A percentile compares a stretch with the other conserved stretches of the same genome.
These are phyloP conservation scores for Pomatostomus ruficeps DNA, from an alignment of 2,113 vertebrate genomes.

Conservation along the genomic window DNA sequence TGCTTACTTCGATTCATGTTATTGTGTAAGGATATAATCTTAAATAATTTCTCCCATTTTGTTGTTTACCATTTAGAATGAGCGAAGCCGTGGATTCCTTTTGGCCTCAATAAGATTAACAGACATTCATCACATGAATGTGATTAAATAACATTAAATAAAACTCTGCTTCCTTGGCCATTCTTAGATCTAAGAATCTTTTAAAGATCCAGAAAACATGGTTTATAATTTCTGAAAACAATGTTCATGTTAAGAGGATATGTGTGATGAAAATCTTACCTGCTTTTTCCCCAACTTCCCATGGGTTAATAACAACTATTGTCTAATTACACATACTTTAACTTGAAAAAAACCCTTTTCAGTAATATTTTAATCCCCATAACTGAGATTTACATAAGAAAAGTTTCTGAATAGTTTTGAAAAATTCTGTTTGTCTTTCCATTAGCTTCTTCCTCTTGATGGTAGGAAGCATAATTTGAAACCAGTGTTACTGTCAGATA, in stretches of 20 bases:
- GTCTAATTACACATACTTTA: conserved; percentile 9
- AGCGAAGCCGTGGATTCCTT: not conserved
- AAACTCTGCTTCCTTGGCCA: not conserved
- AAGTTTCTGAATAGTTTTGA: not conserved
- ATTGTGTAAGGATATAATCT: not conserved
- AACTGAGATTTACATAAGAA: not conserved
- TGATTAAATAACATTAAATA: not conserved
- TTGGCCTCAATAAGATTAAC: not conserved
- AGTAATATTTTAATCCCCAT: not conserved
- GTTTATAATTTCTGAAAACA: conserved; percentile 11
- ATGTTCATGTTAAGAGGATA: not conserved
- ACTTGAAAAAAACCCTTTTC: conserved; percentile 12
- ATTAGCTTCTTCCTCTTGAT: not conserved
- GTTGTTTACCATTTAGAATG: not conserved
- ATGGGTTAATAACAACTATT: conserved; percentile 3
- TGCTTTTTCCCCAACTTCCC: not conserved
- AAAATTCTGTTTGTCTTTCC: not conserved
- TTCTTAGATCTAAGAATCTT: not conserved
- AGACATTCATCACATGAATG: not conserved
- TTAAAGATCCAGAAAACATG: not conserved
- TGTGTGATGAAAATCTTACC: not conserved
- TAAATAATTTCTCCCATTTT: not conserved
- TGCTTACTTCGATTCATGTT: not conserved
- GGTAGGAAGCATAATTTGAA: not conserved
- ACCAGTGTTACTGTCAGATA: not conserved